phyloP scores from a whole-genome alignment of 2,888 invertebrate species.

The Tachystola acroxantha region DNA sequence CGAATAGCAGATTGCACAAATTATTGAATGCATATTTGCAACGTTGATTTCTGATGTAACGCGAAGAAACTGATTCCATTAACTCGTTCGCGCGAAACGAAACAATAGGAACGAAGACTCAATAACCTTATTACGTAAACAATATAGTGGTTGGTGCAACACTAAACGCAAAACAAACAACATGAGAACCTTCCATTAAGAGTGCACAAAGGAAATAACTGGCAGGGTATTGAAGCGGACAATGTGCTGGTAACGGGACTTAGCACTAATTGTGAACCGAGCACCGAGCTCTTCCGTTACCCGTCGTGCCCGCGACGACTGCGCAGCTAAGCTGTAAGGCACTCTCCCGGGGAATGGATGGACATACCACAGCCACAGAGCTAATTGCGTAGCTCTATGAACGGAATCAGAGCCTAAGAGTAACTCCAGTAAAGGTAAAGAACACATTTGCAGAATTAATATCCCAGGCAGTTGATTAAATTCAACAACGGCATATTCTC shows the following conservation, averaged over 20 bases:
- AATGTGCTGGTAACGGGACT: conserved; percentile 69
- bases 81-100: conserved; percentile 2
- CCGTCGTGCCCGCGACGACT: conserved; percentile 34
- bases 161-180: conserved; percentile 51
- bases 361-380: conserved; percentile 11
- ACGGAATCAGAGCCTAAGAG: too few relatives aligned
- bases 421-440: neutral
- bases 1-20: too few relatives aligned
- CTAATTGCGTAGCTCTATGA: neutral
- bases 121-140: conserved; percentile 27
- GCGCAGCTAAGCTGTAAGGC: conserved; percentile 15
- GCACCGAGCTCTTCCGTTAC: conserved; percentile 63
- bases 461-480: conserved; percentile 30
- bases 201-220: conserved; percentile 64
- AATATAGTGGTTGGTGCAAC: conserved; percentile 39
- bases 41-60: conserved; percentile 1
- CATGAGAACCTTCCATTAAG: conserved; percentile 53
- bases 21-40: neutral
- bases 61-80: conserved; percentile 1
- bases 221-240: conserved; percentile 59
- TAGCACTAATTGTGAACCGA: conserved; percentile 67
- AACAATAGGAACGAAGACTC: conserved; percentile 2
- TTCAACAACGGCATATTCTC: conserved; percentile 34
- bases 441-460: neutral
- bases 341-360: conserved; percentile 32